Evolutionary conservation across 2,113 vertebrate species (phyloP), one percentile per base, ranked within the genome.

Genomic region (Eonycteris spelaea): DNA sequence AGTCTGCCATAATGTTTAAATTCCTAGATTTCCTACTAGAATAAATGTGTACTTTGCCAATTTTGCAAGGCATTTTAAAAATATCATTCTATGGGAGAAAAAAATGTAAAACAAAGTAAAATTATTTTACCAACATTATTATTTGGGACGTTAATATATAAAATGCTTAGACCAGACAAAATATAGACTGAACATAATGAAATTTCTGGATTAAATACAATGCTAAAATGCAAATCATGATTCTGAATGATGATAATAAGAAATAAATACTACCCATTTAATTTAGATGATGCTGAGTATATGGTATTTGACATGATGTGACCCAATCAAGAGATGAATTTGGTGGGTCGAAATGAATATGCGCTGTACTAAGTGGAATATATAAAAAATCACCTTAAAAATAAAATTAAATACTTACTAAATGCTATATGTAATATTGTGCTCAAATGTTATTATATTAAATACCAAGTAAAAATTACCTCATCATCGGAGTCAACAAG

Each of bases 401-500:
- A 96, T 80, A 94, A 88, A 93, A 95, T 95, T 43, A 2, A 67
- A 70, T 26, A 59, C 55, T 57, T 65, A 83, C 12, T n/a, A 88
- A 11, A 40, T 18, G 18, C 51, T 68, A 13, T 13, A 55, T 26
- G 18, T 74, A n/a, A 82, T n/a, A 78, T 4, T 38, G 1, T 40
- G 3, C 68, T 59, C n/a, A 63, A 85, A 92, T 59, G 3, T 86
- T 68, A 67, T 80, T 16, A 78, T 67, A 93, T 92, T 91, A 70
- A 40, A 61, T 86, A 94, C 26, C 57, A 74, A 70, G 93, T 19
- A 95, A 89, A 97, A 95, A 55, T 98, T 99, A 99, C 98, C 99
- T 99, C 98, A 90, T 98, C 98, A 89, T 98, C 98, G 86, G 98
- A 99, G 95, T 98, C 98, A 97, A 95, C 57, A 78, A 99, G 98